Evolutionary conservation across 2,888 invertebrate genomes (phyloP), one percentile per base, ranked within the genome.

Genomic region (Dendrolimus houi): DNA sequence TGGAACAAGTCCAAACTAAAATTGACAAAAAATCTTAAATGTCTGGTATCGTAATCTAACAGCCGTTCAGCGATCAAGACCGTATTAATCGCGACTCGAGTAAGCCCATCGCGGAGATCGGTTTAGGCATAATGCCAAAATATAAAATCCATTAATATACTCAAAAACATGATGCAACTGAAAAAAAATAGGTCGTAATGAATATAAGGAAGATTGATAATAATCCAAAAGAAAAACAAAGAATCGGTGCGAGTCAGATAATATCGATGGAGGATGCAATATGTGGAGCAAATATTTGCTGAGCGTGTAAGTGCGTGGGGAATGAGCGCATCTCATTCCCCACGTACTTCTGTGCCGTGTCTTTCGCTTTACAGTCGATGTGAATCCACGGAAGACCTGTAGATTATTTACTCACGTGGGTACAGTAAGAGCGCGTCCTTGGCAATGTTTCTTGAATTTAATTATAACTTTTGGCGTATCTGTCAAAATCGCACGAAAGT

Each of bases 361-460:
- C 29, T 29, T 29, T 29, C 12, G 47, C 47, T 8, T 12, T 8
- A 47, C 1, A 47, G 9, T 10, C 2, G 47, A 47, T 2, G 47
- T 12, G 9, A 47, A 6, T 47, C 9, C 47, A 12, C 47, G 47
- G 47, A 47, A 9, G 9, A 47, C 29, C 29, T 6, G 29, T 29
- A 29, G 6, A 10, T 8, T 47, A 10, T 47, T 9, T 47, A 9
- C 9, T 47, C 47, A 47, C 47, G 9, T 47, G 2, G 55, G 56
- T 54, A 59, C 55, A 57, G 54, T 62, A 63, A 62, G 54, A 60
- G 14, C 41, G 55, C 63, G 79, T 77, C 86, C 87, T 87, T 89
- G 89, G 87, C 88, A 88, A 77, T 87, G 88, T 67, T 77, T 80
- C 79, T 82, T 83, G 79, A 80, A 81, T 86, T 81, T 86, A 87